Conservation (phyloP, 2,888 invertebrate species). For the Parnassius smintheus region DNA sequence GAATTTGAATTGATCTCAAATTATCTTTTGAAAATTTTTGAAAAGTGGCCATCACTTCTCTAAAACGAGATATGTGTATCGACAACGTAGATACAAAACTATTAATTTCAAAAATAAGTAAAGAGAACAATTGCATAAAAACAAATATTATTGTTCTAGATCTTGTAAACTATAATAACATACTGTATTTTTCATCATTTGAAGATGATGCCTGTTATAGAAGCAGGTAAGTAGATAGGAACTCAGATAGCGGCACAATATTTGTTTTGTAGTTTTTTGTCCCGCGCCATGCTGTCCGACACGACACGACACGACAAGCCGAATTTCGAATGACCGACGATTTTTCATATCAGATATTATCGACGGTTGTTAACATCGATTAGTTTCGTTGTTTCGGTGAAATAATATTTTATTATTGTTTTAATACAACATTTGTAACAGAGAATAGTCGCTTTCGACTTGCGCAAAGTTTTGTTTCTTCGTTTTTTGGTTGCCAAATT, state of each 20-base stretch:
- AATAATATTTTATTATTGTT: constrained; percentile 27
- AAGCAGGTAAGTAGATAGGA: constrained; percentile 54
- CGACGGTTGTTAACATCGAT: constrained; percentile 49
- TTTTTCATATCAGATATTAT: constrained; percentile 59
- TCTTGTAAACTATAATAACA: neutral
- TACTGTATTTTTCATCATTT: constrained; percentile 10
- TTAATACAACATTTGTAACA: constrained; percentile 18
- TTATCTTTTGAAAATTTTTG: too few relatives aligned
- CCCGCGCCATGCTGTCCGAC: constrained; percentile 39
- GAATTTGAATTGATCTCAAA: too few relatives aligned
- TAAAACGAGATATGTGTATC: too few relatives aligned
- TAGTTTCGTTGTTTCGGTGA: constrained; percentile 45
- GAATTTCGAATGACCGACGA: constrained; percentile 56
- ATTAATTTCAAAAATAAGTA: too few relatives aligned
- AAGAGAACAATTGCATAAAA: too few relatives aligned
- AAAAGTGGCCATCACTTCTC: too few relatives aligned
- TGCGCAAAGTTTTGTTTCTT: neutral
- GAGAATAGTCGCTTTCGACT: constrained; percentile 4
- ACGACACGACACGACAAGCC: constrained; percentile 44
- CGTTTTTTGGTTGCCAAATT: neutral
- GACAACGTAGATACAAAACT: too few relatives aligned
- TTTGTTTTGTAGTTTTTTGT: constrained; percentile 54
- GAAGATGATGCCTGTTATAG: constrained; percentile 36
- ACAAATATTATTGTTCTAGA: neutral
- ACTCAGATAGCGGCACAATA: constrained; percentile 47